Base-by-base conservation (phyloP, 2,888 invertebrate genomes). In the Allophyes oxyacanthae region DNA sequence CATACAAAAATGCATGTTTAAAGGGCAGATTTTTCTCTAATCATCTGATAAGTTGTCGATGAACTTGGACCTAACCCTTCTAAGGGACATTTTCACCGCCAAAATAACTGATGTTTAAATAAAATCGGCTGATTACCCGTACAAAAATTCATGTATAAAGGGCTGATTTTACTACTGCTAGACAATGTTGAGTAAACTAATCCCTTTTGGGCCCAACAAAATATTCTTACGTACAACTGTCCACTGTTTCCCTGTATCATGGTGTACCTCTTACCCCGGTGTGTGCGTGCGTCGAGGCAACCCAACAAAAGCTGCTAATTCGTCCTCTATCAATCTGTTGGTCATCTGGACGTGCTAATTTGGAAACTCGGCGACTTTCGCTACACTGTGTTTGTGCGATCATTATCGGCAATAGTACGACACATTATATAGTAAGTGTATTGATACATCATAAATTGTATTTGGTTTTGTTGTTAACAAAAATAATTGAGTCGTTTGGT, bases 221-320 rank as follows among this genome's bases (percentile, higher is more conserved):
- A 28, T 28, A 28, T 28, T 4, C 6, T 28, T 28, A 1, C 8
- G 6, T n/a, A 10, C 7, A 20, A 37, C 26, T 44, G 30, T 37
- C 55, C n/a, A 15, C 0, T 28, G 37, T 14, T 38, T 20, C 10
- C 2, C 4, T 8, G 8, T 13, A 48, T 10, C 38, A 34, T 79
- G 72, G 78, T 56, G 49, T 30, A 70, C 64, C 73, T 63, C 50
- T 42, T 50, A 73, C 64, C 69, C 69, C 68, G 41, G 56, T 76
- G 55, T 62, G 64, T 66, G 64, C 58, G 58, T 54, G 59, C 62
- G 65, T 58, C 77, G 78, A 72, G 75, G 73, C 50, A 79, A 77
- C 81, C 77, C 77, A 84, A 87, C 88, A 86, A 85, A 85, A 85
- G 77, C 81, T 75, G 92, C 91, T 92, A 92, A 92, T 88, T 89